Evolutionary conservation across 2,113 vertebrate genomes (phyloP).

Genomic region (chimpanzee (Pan troglodytes)): NHGRI_mPanTro3-v2.1_pri NC_072403.2:128560501-128561000

Average conservation of each 20-base stretch:
- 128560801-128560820: neutral
- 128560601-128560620: neutral
- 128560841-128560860: neutral
- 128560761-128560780: neutral
- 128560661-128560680: neutral
- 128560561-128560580: neutral
- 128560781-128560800: slow-evolving; percentile 21
- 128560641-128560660: slow-evolving; percentile 11
- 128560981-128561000: neutral
- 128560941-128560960: neutral
- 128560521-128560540: neutral
- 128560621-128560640: neutral
- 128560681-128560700: neutral
- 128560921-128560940: neutral
- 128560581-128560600: neutral
- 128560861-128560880: neutral
- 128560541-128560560: neutral
- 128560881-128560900: neutral
- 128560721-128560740: neutral
- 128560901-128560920: neutral
- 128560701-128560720: slow-evolving; percentile 23
- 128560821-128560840: neutral
- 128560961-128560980: neutral
- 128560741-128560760: neutral
- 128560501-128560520: neutral